These are phyloP conservation scores for Phyllotreta striolata DNA, from an alignment of 2,888 invertebrate species.

Conservation along the genomic window DNA sequence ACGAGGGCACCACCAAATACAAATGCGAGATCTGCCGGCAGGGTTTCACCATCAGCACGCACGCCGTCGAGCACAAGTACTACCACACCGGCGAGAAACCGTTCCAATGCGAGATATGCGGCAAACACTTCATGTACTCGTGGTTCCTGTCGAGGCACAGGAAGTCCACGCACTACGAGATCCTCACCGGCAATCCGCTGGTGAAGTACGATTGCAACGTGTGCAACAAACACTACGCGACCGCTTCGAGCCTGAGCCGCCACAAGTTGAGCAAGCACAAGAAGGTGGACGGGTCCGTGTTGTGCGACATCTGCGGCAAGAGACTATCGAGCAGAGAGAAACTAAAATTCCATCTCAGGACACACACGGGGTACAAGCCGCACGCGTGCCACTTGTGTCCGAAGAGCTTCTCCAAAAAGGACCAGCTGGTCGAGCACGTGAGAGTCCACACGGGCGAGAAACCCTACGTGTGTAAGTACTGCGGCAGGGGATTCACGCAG, in stretches of 20 bases:
- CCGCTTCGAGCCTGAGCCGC: constrained; percentile 52
- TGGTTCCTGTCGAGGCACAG: constrained; percentile 66
- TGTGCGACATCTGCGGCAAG: constrained; percentile 68
- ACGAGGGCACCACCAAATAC: constrained; percentile 46
- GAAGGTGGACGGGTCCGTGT: constrained; percentile 61
- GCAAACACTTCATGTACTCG: constrained; percentile 64
- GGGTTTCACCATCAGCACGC: constrained; percentile 45
- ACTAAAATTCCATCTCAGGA: constrained; percentile 56
- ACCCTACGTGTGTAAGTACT: constrained; percentile 53
- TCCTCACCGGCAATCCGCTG: constrained; percentile 53
- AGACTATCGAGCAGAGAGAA: constrained; percentile 59
- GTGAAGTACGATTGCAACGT: constrained; percentile 57
- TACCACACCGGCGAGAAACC: constrained; percentile 64
- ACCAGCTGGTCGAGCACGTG: constrained; percentile 58
- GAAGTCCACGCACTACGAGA: constrained; percentile 63
- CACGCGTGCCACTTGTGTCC: constrained; percentile 56
- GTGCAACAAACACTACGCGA: constrained; percentile 58
- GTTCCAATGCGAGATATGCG: constrained; percentile 51
- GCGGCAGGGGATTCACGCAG: constrained; percentile 61
- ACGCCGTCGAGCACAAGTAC: constrained; percentile 52
- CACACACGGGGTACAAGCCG: constrained; percentile 63
- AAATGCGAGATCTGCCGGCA: constrained; percentile 51
- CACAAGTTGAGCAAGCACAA: constrained; percentile 53
- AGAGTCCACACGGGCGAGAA: constrained; percentile 58
- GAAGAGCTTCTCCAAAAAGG: constrained; percentile 63